Evolutionary conservation across 1,140 invertebrate species (phyloP).

Genomic region (Wiebesia pumilae): DNA sequence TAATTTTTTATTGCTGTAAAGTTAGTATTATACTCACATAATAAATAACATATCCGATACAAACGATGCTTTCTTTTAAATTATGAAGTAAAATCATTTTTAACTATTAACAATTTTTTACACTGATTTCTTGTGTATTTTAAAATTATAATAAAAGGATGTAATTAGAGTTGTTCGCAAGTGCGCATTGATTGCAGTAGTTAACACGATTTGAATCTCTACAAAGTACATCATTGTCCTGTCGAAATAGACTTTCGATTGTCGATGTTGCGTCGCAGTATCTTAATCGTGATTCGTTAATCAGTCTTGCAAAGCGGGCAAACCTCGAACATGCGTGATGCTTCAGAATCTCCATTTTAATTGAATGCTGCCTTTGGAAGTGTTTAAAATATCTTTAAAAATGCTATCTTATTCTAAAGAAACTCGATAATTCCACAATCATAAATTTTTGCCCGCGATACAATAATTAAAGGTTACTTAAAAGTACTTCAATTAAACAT

Average conservation of each 20-base stretch:
- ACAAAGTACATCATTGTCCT: conserved; percentile 5
- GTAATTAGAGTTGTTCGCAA: conserved; percentile 26
- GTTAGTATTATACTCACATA: conserved; percentile 55
- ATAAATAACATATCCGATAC: conserved; percentile 54
- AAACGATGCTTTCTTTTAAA: conserved; percentile 51
- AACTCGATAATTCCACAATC: background rate
- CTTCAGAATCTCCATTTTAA: conserved; percentile 1
- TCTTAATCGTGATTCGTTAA: conserved; percentile 47
- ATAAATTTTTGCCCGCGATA: conserved; percentile 14
- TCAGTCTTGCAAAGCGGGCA: conserved; percentile 51
- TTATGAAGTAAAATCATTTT: conserved; percentile 47
- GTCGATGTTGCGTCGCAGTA: conserved; percentile 23
- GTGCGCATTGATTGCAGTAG: conserved; percentile 30
- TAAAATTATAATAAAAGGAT: conserved; percentile 47
- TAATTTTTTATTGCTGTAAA: conserved; percentile 55
- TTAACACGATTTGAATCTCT: conserved; percentile 19
- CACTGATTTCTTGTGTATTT: conserved; percentile 39
- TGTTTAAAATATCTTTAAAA: too few relatives aligned
- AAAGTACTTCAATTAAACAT: conserved; percentile 28
- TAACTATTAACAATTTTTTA: conserved; percentile 54
- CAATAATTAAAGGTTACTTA: conserved; percentile 34
- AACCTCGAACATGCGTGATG: conserved; percentile 22
- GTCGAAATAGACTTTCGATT: conserved; percentile 3
- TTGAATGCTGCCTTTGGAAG: background rate
- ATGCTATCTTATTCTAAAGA: conserved; percentile 24